Evolutionary conservation across 2,888 invertebrate species (phyloP).

Genomic region (Drosophila meridionalis): DNA sequence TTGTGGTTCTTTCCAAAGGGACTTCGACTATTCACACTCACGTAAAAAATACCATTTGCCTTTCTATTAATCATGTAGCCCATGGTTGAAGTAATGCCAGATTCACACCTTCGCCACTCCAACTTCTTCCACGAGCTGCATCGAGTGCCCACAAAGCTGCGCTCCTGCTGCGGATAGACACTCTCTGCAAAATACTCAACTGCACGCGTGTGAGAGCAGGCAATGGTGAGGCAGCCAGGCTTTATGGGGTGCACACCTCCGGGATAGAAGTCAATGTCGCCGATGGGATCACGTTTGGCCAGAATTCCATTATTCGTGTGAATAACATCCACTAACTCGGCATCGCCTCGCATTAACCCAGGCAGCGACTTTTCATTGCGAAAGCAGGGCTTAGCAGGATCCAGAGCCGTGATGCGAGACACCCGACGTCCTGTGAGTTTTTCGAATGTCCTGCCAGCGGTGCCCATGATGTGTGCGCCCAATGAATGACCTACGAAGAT

Average conservation of each 20-base stretch:
- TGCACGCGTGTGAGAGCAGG: constrained; percentile 81
- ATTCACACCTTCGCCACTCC: constrained; percentile 58
- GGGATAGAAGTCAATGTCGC: constrained; percentile 83
- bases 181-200: constrained; percentile 81
- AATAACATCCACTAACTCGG: constrained; percentile 81
- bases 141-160: constrained; percentile 70
- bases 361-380: constrained; percentile 69
- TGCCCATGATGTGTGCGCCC: constrained; percentile 83
- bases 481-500: constrained; percentile 79
- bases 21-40: constrained; percentile 69
- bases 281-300: constrained; percentile 78
- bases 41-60: constrained; percentile 79
- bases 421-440: constrained; percentile 72
- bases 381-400: constrained; percentile 84
- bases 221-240: constrained; percentile 74
- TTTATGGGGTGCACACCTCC: constrained; percentile 79
- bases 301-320: constrained; percentile 82
- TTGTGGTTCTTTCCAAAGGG: constrained; percentile 72
- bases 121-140: constrained; percentile 75
- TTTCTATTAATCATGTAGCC: constrained; percentile 69
- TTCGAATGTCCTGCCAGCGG: constrained; percentile 79
- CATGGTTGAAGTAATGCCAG: constrained; percentile 64
- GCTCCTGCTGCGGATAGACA: constrained; percentile 76
- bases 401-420: constrained; percentile 82
- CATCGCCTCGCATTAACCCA: constrained; percentile 80